Evolutionary conservation across 1,140 invertebrate genomes (phyloP).

Genomic region (Calliopsis andreniformis): DNA sequence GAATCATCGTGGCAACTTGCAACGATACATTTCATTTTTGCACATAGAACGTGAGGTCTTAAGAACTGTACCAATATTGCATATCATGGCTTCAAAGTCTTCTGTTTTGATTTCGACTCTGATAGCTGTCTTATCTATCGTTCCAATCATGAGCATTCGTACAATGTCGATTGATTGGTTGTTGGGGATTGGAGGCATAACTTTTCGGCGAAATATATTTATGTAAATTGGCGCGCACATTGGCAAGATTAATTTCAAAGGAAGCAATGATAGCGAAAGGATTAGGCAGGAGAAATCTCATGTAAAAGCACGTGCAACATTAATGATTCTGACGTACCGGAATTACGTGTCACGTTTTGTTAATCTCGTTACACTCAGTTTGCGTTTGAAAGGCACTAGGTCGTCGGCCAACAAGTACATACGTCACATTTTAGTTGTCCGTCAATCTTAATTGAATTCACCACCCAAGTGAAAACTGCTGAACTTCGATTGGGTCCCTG

Average conservation of each 20-base stretch:
- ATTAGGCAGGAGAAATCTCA: not conserved
- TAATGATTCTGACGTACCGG: conserved; percentile 53
- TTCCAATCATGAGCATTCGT: not conserved
- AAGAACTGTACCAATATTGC: not conserved
- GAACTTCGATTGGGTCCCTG: conserved; percentile 33
- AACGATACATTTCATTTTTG: not conserved
- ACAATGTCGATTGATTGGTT: not conserved
- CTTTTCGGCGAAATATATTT: not conserved
- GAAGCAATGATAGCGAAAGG: not conserved
- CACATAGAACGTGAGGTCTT: not conserved
- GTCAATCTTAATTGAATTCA: conserved; percentile 66
- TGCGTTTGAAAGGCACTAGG: conserved; percentile 49
- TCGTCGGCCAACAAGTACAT: conserved; percentile 49
- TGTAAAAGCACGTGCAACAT: conserved; percentile 36
- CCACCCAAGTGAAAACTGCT: conserved; percentile 54
- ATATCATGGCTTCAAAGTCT: not conserved
- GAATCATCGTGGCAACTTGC: not conserved
- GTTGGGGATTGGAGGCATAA: not conserved
- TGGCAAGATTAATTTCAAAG: not conserved
- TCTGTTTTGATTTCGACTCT: not conserved
- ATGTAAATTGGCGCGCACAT: not conserved
- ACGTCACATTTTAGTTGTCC: conserved; percentile 59
- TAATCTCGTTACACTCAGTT: conserved; percentile 57
- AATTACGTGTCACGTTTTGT: conserved; percentile 62
- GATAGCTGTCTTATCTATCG: not conserved